Base-by-base conservation (phyloP, 2,113 vertebrate species). In the Opisthocomus hoazin region DNA sequence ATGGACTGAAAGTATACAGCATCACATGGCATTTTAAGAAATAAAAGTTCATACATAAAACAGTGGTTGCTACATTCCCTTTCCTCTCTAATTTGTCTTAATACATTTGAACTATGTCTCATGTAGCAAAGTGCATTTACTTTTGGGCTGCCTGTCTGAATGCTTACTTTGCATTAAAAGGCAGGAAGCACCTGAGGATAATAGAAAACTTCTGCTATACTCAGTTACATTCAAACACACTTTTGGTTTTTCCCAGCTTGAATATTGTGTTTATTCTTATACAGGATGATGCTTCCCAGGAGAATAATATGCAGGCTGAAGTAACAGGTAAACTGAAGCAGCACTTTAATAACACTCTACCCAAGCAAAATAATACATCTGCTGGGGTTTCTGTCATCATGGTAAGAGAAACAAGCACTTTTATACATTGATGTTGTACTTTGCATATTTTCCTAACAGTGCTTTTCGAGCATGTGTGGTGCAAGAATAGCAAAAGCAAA, bases 321-420 rank as follows among this genome's bases (percentile, higher is more conserved):
- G 99, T 99, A 89, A 99, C 99, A 98, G 99, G 99, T 98, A 99
- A 99, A 99, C 98, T 99, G 93, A 99, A 98, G 97, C 99, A 99
- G 97, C 99, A 99, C 98, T 99, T 99, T 98, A 98, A 98, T 96
- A 99, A 98, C 80, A 98, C 98, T 34, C 95, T 98, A 50, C 98
- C 98, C 90, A 99, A 99, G 97, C 98, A 98, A 97, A 98, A 94
- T 98, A 98, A 96, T 98, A 99, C 98, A 79, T 96, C 98, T 29
- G 98, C 99, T 16, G 99, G 98, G 50, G 99, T 99, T 96, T 99
- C 99, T 6, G 98, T 99, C 61, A 99, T 99, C 97, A 98, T 99
- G 99, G 99, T 99, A 97, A 99, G 99, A 96, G 71, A 93, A 46
- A 64, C 23, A 0, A n/a, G 66, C 32, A 2, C 53, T 90, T 84